Evolutionary conservation across 2,113 vertebrate species (phyloP), one percentile per base, ranked within the genome.

Genomic region (Dinomys branickii): DNA sequence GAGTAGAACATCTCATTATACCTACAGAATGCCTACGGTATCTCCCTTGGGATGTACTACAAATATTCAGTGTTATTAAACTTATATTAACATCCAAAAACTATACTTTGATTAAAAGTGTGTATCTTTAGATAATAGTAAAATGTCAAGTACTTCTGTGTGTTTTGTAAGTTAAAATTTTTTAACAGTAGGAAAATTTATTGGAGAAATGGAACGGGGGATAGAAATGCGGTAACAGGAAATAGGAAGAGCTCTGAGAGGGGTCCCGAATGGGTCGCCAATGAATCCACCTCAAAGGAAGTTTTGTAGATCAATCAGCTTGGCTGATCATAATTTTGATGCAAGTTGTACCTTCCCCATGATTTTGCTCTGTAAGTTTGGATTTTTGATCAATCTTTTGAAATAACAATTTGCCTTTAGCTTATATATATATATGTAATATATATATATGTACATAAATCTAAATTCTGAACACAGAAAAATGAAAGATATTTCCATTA

Each of bases 61-160:
- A 97, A 94, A 93, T 92, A 93, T 58, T 83, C 77, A 85, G 86
- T 59, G 59, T 7, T 59, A 97, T 71, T 92, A 78, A 94, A 63
- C 13, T 61, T 96, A 38, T 22, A 59, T 59, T 94, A 91, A 75
- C 33, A 89, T 38, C 33, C 33, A 71, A 85, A 92, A 73, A 82
- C 10, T 63, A 44, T 19, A 88, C 17, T 24, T 93, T 94, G 20
- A 82, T 91, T 96, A 90, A 94, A 91, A 4, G 41, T 81, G 10
- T 71, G 24, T 67, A 24, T 52, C n/a, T 85, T 92, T 82, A 83
- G 14, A 50, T 92, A 88, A 81, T 58, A 89, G 10, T 52, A 90
- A 73, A 71, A 71, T 26, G 3, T 69, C 30, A 96, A 80, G 38
- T 81, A 88, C 78, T 14, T 92, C 52, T 83, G 3, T 50, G 47